A percentile compares a stretch with the other conserved stretches of the same genome.
These are phyloP conservation scores for Coelogynopora nodosa DNA, from an alignment of 2,888 invertebrate species.

Conservation along the genomic window DNA sequence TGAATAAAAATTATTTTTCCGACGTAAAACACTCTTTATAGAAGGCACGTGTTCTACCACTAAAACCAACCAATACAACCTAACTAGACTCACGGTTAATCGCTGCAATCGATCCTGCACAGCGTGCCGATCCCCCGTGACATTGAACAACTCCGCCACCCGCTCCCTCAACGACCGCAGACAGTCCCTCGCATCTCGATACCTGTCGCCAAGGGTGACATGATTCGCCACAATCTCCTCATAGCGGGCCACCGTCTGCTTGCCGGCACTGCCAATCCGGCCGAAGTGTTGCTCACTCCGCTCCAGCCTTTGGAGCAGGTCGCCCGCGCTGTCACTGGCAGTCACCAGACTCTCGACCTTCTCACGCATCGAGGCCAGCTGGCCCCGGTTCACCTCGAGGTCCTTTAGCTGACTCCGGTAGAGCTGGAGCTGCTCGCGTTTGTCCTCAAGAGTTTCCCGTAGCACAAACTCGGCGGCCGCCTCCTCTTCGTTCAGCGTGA, in stretches of 20 bases:
- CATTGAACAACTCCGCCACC: neutral
- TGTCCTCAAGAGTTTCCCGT: neutral
- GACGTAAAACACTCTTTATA: too few species aligned
- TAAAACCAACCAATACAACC: too few species aligned
- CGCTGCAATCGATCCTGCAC: neutral
- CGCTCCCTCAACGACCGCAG: neutral
- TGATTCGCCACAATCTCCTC: neutral
- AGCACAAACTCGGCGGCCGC: neutral
- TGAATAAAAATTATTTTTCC: too few species aligned
- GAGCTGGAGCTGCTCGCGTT: neutral
- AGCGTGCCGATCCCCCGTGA: neutral
- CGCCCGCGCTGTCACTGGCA: neutral
- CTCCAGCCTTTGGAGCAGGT: neutral
- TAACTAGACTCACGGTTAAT: neutral
- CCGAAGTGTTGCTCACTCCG: neutral
- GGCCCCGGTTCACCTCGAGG: neutral
- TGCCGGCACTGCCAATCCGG: neutral
- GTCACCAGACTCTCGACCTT: neutral
- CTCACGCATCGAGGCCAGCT: neutral
- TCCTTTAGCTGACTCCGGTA: neutral
- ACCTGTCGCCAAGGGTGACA: neutral
- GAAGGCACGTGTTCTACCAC: too few species aligned
- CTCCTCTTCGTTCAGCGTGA: neutral
- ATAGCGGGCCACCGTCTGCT: neutral
- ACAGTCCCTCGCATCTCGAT: neutral